A percentile compares a stretch with the other conserved stretches of the same genome.
These are phyloP conservation scores for Zaprionus capensis DNA, from an alignment of 1,140 invertebrate species.

Conservation along the genomic window DNA sequence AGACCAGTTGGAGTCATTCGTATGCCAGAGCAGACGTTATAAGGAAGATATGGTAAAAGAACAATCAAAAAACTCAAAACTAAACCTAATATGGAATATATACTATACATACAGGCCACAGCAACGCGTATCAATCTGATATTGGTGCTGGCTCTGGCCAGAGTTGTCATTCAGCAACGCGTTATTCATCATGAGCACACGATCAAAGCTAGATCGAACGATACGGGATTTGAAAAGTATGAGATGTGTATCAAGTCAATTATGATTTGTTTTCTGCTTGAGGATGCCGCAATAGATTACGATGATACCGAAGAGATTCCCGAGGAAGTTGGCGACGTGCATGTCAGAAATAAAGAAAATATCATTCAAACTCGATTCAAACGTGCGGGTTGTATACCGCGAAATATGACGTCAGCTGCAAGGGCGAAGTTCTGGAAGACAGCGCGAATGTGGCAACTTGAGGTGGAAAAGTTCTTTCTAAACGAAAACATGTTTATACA, in stretches of 20 bases:
- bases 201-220: not conserved
- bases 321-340: not conserved
- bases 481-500: constrained; percentile 17
- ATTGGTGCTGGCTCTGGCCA: not conserved
- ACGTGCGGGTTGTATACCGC: constrained; percentile 31
- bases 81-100: not conserved
- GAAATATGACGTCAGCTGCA: not conserved
- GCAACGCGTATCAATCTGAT: not conserved
- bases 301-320: not conserved
- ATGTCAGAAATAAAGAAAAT: not conserved
- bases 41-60: not conserved
- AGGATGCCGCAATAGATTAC: constrained; percentile 36
- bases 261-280: constrained; percentile 31
- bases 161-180: not conserved
- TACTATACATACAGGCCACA: not conserved
- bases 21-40: not conserved
- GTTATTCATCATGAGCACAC: not conserved
- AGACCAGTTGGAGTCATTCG: not conserved
- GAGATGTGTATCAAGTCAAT: constrained; percentile 55
- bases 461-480: constrained; percentile 35
- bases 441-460: constrained; percentile 25
- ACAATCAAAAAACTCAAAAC: not conserved
- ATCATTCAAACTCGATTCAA: not conserved
- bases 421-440: constrained; percentile 10
- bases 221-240: not conserved